phyloP scores from a whole-genome alignment of 2,888 invertebrate species.

The Drosophila picticornis region DNA sequence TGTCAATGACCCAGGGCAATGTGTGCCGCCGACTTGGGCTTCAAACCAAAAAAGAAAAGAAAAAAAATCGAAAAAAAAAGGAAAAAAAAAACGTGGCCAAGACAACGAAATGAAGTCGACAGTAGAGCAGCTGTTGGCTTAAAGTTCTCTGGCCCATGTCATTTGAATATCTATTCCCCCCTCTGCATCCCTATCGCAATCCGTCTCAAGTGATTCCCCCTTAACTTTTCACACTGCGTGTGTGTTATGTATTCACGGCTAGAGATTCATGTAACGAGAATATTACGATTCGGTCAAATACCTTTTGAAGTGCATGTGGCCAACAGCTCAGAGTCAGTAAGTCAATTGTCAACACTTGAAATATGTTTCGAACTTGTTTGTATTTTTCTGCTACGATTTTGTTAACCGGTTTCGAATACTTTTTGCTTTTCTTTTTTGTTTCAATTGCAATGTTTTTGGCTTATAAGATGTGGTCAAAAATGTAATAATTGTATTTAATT shows the following conservation, averaged over 20 bases:
- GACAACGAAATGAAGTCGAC: slow-evolving; percentile 40
- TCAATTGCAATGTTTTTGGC: neutral
- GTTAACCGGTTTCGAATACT: slow-evolving; percentile 55
- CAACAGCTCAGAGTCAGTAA: slow-evolving; percentile 71
- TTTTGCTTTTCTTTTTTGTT: neutral
- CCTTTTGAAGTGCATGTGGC: slow-evolving; percentile 43
- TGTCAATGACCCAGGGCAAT: slow-evolving; percentile 59
- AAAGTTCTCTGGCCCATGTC: slow-evolving; percentile 45
- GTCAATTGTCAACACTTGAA: slow-evolving; percentile 75
- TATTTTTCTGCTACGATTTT: slow-evolving; percentile 4
- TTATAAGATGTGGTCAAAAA: slow-evolving; percentile 1
- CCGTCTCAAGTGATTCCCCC: slow-evolving; percentile 5
- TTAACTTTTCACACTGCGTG: slow-evolving; percentile 13
- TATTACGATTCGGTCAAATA: slow-evolving; percentile 20
- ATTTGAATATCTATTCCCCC: slow-evolving; percentile 56
- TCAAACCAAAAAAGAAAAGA: slow-evolving; percentile 7
- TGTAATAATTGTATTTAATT: slow-evolving; percentile 39
- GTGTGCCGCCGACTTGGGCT: slow-evolving; percentile 49
- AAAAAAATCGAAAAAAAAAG: too few relatives aligned
- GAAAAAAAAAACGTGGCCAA: slow-evolving; percentile 45
- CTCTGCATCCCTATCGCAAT: neutral
- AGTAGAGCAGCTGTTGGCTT: slow-evolving; percentile 28
- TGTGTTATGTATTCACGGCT: slow-evolving; percentile 3
- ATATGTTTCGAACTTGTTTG: slow-evolving; percentile 37
- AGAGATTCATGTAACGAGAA: slow-evolving; percentile 17